Percentiles rank a stretch among this genome's conserved stretches.
These are phyloP conservation scores for Mustela nigripes DNA, from an alignment of 2,113 vertebrate genomes.

Conservation along the genomic window DNA sequence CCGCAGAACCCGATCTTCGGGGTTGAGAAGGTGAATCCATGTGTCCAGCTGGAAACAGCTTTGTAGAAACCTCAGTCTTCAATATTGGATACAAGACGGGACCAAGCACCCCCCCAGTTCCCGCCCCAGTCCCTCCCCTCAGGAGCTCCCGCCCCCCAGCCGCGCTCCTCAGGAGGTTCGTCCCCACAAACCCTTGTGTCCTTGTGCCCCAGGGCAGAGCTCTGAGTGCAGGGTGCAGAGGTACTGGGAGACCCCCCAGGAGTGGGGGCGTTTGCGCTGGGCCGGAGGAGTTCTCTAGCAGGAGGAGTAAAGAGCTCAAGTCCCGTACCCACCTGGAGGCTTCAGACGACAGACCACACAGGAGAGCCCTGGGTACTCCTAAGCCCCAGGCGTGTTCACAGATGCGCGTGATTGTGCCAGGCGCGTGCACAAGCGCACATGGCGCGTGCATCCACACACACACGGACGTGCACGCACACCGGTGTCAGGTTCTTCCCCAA, in stretches of 20 bases:
- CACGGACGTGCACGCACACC: accelerated
- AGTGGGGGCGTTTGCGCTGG: neutral
- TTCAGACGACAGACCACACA: neutral
- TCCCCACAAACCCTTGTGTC: neutral
- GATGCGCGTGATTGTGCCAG: accelerated
- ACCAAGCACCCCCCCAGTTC: neutral
- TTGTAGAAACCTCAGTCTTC: neutral
- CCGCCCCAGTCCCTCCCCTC: accelerated
- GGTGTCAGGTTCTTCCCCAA: neutral
- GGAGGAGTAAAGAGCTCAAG: accelerated
- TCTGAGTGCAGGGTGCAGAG: neutral
- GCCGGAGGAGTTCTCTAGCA: neutral
- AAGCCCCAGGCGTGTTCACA: neutral
- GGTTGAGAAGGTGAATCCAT: neutral
- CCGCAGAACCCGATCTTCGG: accelerated
- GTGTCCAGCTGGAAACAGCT: accelerated
- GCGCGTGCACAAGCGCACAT: accelerated
- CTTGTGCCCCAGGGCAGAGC: neutral
- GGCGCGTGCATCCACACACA: accelerated
- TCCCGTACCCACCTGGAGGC: neutral
- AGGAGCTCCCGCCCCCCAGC: neutral
- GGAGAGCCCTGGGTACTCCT: neutral
- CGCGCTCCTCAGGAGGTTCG: neutral
- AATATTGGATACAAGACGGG: too few relatives aligned
- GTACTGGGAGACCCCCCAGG: neutral